Conservation (phyloP, 2,888 invertebrate genomes). For the Drosophila diplacantha region DNA sequence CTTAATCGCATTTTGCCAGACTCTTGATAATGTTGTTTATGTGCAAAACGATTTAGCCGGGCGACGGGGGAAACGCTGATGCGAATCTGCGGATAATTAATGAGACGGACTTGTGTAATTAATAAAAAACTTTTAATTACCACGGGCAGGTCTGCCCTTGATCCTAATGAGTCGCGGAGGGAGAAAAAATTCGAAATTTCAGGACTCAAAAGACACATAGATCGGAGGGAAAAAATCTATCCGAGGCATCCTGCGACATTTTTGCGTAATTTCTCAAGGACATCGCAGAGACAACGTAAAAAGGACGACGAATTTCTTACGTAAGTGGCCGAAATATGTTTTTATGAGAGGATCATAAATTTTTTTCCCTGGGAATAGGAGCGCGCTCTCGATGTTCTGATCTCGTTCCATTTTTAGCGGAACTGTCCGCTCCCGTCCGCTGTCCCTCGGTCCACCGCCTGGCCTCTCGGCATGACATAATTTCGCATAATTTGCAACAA, state of each 20-base stretch:
- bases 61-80: constrained; percentile 5
- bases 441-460: constrained; percentile 22
- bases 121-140: constrained; percentile 68
- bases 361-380: constrained; percentile 57
- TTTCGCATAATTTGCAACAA: constrained; percentile 62
- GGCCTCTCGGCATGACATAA: constrained; percentile 64
- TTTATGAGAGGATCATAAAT: constrained; percentile 63
- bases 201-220: constrained; percentile 51
- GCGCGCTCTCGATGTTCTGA: constrained; percentile 70
- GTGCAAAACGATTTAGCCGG: constrained; percentile 64
- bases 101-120: constrained; percentile 51
- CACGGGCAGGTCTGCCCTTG: constrained; percentile 50
- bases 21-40: constrained; percentile 68
- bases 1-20: constrained; percentile 65
- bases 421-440: constrained; percentile 12
- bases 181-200: constrained; percentile 38
- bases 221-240: constrained; percentile 47
- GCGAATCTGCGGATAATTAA: constrained; percentile 53
- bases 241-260: constrained; percentile 36
- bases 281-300: constrained; percentile 26
- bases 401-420: constrained; percentile 63
- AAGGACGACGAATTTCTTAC: constrained; percentile 58
- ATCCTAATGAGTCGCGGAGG: constrained; percentile 26
- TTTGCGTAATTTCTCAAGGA: constrained; percentile 70
- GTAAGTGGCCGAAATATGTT: constrained; percentile 60